Base-by-base conservation (phyloP, 2,888 invertebrate genomes). In the Uloborus plumipes region DNA sequence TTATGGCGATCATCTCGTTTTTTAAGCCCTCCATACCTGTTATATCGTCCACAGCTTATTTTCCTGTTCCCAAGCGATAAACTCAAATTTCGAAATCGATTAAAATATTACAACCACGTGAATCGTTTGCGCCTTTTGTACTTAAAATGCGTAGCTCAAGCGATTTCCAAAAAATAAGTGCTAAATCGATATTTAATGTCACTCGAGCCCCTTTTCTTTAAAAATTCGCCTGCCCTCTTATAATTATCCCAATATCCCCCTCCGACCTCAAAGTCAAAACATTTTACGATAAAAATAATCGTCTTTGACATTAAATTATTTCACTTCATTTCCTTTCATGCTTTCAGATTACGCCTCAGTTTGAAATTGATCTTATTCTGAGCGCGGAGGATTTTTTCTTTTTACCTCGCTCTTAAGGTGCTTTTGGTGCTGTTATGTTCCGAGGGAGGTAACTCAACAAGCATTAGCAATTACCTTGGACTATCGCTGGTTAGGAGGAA, bases 291-390 rank as follows among this genome's bases (percentile, higher is more conserved):
- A 75, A 75, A 65, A 67, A 75, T 75, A 3, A 39, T 39, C 67
- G 75, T 39, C 75, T 62, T 53, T 50, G 66, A 67, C 75, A 75
- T 75, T 75, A 75, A 75, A 75, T 75, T 75, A 67, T 75, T 67
- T 66, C 75, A 58, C 66, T 58, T 75, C 58, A 75, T 75, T 75
- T 75, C 66, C 75, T 67, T 65, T 65, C 58, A 75, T 75, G 67
- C 75, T 16, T 47, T 22, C 13, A 74, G 74, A 74, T 75, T 67
- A 75, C 59, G 67, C 67, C 67, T 75, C 61, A 75, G 75, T 67
- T 66, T 67, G 50, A 67, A 75, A 67, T 67, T 75, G 67, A 75
- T 66, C 59, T 67, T 50, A 49, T 20, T 22, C 18, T 26, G 61
- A 22, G 15, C n/a, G n/a, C 18, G 49, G 47, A 65, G 15, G 49